phyloP scores from a whole-genome alignment of 2,113 vertebrate species.

The Ginglymostoma cirratum region DNA sequence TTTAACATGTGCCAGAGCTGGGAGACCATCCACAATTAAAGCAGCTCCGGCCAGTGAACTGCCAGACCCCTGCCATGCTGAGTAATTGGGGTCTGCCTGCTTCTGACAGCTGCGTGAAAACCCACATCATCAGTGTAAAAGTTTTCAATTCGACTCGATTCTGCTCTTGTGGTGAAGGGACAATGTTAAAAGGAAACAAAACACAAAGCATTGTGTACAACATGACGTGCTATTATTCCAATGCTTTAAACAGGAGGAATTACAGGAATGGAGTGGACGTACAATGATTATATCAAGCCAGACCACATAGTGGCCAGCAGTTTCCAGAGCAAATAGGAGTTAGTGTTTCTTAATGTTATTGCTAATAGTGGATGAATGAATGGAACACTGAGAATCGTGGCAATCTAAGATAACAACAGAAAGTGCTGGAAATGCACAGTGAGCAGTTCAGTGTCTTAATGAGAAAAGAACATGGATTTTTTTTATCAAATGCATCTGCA shows the following conservation, averaged over 20 bases:
- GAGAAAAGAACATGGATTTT: background rate
- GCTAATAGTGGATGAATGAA: background rate
- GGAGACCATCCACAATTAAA: background rate
- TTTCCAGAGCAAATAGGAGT: background rate
- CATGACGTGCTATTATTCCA: background rate
- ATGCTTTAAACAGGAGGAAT: background rate
- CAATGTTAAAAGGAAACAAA: slow-evolving; percentile 20
- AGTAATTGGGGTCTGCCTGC: slow-evolving; percentile 21
- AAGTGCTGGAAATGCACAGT: background rate
- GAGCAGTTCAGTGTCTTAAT: background rate
- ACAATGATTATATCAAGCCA: background rate
- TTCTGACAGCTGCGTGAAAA: slow-evolving; percentile 31
- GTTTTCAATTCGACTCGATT: slow-evolving; percentile 26
- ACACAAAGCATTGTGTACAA: background rate
- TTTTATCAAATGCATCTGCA: background rate
- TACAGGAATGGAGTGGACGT: background rate
- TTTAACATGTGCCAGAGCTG: slow-evolving; percentile 19
- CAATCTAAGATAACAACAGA: background rate
- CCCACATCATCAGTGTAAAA: slow-evolving; percentile 12
- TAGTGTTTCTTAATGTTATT: background rate
- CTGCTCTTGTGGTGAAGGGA: slow-evolving; percentile 2
- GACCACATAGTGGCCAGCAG: background rate
- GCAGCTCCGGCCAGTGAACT: background rate
- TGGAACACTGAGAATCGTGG: background rate
- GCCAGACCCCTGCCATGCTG: background rate